Evolutionary conservation across 2,888 invertebrate genomes (phyloP).

Genomic region (Celastrina argiolus): DNA sequence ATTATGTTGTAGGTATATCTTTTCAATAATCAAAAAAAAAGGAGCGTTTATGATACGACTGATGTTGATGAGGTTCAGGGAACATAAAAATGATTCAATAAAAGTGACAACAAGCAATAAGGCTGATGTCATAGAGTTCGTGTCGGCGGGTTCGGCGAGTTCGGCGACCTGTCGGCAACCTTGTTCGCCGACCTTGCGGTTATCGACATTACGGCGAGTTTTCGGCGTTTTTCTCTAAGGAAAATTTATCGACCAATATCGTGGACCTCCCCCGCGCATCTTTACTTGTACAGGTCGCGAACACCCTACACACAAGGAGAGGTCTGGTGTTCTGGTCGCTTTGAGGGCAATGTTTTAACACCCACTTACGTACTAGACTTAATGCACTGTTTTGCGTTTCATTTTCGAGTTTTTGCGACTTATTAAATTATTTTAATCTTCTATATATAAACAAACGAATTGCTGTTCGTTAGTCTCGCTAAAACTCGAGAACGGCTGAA

Average conservation of each 20-base stretch:
- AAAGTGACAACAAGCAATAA: slow-evolving; percentile 11
- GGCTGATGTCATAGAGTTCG: slow-evolving; percentile 35
- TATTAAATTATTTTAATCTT: background rate
- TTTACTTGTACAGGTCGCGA: slow-evolving; percentile 5
- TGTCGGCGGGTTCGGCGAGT: slow-evolving; percentile 50
- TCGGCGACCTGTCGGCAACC: slow-evolving; percentile 53
- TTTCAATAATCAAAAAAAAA: too few relatives aligned
- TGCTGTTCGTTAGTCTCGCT: too few relatives aligned
- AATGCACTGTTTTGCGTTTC: background rate
- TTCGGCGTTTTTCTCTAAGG: slow-evolving; percentile 67
- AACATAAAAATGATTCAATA: slow-evolving; percentile 6
- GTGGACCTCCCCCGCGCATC: slow-evolving; percentile 42
- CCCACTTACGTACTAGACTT: background rate
- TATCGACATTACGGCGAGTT: slow-evolving; percentile 56
- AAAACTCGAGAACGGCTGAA: too few relatives aligned
- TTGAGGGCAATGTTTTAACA: slow-evolving; percentile 55
- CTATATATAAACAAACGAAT: too few relatives aligned
- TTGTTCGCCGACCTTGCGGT: slow-evolving; percentile 65
- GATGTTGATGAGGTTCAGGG: background rate
- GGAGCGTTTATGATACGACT: too few relatives aligned
- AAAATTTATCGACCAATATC: slow-evolving; percentile 55
- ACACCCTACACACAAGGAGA: slow-evolving; percentile 20
- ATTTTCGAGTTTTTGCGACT: background rate
- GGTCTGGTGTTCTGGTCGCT: slow-evolving; percentile 42
- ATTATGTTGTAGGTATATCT: too few relatives aligned